Base-by-base conservation (phyloP, 53 echinoderm and acorn worm genomes). In the Temnopleurus reevesii region DNA sequence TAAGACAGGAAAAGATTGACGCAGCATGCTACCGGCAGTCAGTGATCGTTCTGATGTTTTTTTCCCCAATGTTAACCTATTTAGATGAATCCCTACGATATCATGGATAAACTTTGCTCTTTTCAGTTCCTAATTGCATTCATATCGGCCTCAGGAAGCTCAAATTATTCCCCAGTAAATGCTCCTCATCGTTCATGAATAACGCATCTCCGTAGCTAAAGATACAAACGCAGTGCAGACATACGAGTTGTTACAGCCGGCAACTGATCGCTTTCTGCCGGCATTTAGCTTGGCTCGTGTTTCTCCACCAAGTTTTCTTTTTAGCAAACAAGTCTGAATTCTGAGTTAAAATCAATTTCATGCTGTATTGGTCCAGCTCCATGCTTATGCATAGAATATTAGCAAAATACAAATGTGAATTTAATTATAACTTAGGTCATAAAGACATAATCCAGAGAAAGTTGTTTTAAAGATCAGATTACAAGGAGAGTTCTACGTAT, bases 71-170 rank as follows among this genome's bases (percentile, higher is more conserved):
- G 12, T 58, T 26, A 58, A 25, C 58, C 27, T 26, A 26, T 58
- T 58, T 58, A 58, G n/a, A n/a, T n/a, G n/a, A n/a, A n/a, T 4
- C 58, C 58, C 24, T 24, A 12, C 58, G 9, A 8, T 63, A 63
- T 63, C 63, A 63, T 13, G 63, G 34, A 34, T 63, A 63, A 63
- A 63, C 63, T 63, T 63, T 63, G 63, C 63, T 63, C 63, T 63
- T 63, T 63, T 33, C 63, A 4, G 31, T 63, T 23, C 34, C 25
- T 34, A 15, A 4, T 63, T 31, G 4, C 63, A 31, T 63, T 34
- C 31, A 63, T 4, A 18, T 63, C 5, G 31, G 63, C 63, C 63
- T 34, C 17, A 2, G 17, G 63, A 63, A 31, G 31, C 63, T 5
- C 2, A 31, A 63, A 63, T 63, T 34, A 63, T 63, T 63, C 13